Conservation (phyloP, 2,888 invertebrate species). For the Hedya salicella region DNA sequence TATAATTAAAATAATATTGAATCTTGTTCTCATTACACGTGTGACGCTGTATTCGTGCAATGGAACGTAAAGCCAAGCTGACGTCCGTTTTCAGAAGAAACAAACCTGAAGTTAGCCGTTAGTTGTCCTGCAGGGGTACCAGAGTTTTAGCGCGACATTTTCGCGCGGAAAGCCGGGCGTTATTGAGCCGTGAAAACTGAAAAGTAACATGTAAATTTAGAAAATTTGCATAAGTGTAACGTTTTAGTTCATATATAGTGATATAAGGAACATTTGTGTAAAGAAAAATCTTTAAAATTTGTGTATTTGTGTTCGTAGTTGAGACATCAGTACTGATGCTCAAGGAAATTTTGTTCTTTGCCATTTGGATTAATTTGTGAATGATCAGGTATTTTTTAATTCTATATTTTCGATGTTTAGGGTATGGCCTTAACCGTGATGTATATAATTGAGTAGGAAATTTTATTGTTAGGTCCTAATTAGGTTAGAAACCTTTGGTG, state of each 20-base stretch:
- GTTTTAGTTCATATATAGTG: slow-evolving; percentile 59
- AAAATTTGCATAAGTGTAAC: slow-evolving; percentile 56
- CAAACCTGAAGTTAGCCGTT: slow-evolving; percentile 78
- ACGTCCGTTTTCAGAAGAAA: slow-evolving; percentile 80
- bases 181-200: slow-evolving; percentile 83
- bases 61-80: slow-evolving; percentile 57
- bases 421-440: slow-evolving; percentile 51
- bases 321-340: slow-evolving; percentile 61
- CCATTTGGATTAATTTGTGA: slow-evolving; percentile 76
- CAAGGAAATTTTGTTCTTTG: slow-evolving; percentile 67
- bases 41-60: slow-evolving; percentile 53
- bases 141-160: slow-evolving; percentile 84
- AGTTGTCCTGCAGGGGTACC: slow-evolving; percentile 65
- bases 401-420: slow-evolving; percentile 52
- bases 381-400: slow-evolving; percentile 78
- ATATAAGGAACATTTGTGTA: slow-evolving; percentile 54
- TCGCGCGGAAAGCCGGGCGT: slow-evolving; percentile 86
- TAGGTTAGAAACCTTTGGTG: slow-evolving; percentile 81
- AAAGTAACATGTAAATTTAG: slow-evolving; percentile 68
- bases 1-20: background rate
- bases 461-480: slow-evolving; percentile 62
- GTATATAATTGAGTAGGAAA: slow-evolving; percentile 47
- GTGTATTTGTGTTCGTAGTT: slow-evolving; percentile 59
- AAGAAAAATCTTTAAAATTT: slow-evolving; percentile 55
- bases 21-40: background rate